Evolutionary conservation across 2,113 vertebrate species (phyloP).

Genomic region (Meleagris gallopavo): DNA sequence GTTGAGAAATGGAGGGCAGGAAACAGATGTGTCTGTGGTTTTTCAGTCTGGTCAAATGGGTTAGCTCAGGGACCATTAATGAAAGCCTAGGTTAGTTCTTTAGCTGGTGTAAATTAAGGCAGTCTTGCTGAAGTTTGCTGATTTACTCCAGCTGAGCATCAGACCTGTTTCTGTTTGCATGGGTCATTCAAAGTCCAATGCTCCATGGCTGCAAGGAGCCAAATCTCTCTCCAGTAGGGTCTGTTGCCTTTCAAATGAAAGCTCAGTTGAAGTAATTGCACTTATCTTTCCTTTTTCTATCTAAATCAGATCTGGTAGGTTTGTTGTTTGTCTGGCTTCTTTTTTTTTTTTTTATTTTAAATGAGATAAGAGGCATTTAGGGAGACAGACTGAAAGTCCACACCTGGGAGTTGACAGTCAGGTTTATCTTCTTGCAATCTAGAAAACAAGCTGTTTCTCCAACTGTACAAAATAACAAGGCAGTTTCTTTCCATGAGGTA

Average conservation of each 20-base stretch:
- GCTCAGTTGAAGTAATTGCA: background rate
- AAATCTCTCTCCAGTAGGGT: accelerated
- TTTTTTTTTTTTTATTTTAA: too few relatives aligned
- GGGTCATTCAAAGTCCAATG: background rate
- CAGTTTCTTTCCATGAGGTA: background rate
- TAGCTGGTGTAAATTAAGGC: background rate
- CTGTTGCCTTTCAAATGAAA: background rate
- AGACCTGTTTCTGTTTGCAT: background rate
- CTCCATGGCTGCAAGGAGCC: accelerated
- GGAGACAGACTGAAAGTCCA: background rate
- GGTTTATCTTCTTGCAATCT: background rate
- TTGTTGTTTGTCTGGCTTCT: background rate
- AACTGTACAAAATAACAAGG: background rate
- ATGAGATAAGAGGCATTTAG: background rate
- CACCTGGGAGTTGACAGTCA: background rate
- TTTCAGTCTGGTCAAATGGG: constrained; percentile 35
- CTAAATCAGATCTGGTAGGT: background rate
- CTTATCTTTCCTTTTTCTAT: background rate
- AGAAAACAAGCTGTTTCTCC: background rate
- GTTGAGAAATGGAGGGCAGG: constrained; percentile 9
- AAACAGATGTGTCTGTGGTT: constrained; percentile 57
- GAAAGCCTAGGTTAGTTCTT: background rate
- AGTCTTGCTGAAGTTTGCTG: background rate
- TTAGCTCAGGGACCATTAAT: background rate
- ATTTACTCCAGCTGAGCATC: background rate